Evolutionary conservation across 2,888 invertebrate species (phyloP).

Genomic region (Petrolisthes cinctipes): DNA sequence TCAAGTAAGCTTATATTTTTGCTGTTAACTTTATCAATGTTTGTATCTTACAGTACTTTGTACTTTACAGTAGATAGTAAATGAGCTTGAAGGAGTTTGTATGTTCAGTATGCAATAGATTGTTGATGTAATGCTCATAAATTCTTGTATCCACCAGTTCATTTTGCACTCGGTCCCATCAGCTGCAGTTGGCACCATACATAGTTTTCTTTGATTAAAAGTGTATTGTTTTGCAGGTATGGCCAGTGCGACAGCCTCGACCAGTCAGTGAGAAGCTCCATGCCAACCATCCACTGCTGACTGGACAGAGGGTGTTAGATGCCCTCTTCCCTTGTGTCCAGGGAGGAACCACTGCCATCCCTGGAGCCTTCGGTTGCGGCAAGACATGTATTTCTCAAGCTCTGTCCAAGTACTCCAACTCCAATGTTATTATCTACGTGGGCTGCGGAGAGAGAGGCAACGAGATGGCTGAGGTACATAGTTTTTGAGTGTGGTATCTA

Average conservation of each 20-base stretch:
- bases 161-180: no score
- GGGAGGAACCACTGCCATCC: slow-evolving; percentile 98
- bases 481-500: no score
- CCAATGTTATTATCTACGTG: slow-evolving; percentile 98
- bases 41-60: no score
- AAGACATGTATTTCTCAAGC: slow-evolving; percentile 99
- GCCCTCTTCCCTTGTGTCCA: slow-evolving; percentile 96
- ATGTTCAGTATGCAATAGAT: no score
- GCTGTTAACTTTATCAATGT: no score
- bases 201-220: no score
- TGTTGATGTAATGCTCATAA: not conserved
- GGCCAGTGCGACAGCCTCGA: slow-evolving; percentile 98
- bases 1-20: no score
- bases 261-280: slow-evolving; percentile 98
- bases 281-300: slow-evolving; percentile 97
- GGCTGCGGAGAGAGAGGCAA: slow-evolving; percentile 99
- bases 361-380: slow-evolving; percentile 99
- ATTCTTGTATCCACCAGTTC: no score
- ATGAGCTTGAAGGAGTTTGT: no score
- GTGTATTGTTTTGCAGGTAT: slow-evolving; percentile 74
- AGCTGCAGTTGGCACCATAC: no score
- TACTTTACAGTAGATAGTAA: no score
- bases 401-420: slow-evolving; percentile 99
- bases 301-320: slow-evolving; percentile 98
- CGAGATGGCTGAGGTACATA: slow-evolving; percentile 96